phyloP scores from a whole-genome alignment of 1,140 invertebrate genomes.

The Leptopilina boulardi region DNA sequence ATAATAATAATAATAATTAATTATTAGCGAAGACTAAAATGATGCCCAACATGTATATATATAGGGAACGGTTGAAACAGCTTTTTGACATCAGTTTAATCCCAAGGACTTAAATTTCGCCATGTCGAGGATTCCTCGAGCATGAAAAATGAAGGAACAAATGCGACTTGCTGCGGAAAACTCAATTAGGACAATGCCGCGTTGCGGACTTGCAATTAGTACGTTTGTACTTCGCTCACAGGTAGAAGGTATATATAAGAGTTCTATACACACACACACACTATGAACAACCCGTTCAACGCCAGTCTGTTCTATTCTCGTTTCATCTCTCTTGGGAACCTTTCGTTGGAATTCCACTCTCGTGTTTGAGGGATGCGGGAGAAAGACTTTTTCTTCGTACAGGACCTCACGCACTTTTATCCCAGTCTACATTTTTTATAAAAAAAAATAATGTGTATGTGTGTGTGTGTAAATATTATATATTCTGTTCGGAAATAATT shows the following conservation, averaged over 20 bases:
- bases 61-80: not conserved
- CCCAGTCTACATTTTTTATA: not conserved
- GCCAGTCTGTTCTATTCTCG: conserved; percentile 23
- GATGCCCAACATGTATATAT: too few species aligned
- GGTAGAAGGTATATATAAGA: conserved; percentile 14
- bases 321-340: conserved; percentile 20
- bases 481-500: not conserved
- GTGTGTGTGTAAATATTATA: not conserved
- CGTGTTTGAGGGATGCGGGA: not conserved
- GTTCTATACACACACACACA: conserved; percentile 4
- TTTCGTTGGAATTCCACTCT: conserved; percentile 30
- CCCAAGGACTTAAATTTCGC: conserved; percentile 6
- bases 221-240: conserved; percentile 24
- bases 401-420: conserved; percentile 26
- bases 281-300: not conserved
- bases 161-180: conserved; percentile 20
- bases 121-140: not conserved
- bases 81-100: conserved; percentile 23
- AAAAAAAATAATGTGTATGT: not conserved
- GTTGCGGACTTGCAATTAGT: conserved; percentile 33
- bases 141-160: conserved; percentile 33
- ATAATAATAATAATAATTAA: too few species aligned
- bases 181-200: conserved; percentile 32
- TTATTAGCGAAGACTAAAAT: not conserved
- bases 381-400: conserved; percentile 5